phyloP scores from a whole-genome alignment of 92 coral and sea anemone species.

The Siderastrea radians region DNA sequence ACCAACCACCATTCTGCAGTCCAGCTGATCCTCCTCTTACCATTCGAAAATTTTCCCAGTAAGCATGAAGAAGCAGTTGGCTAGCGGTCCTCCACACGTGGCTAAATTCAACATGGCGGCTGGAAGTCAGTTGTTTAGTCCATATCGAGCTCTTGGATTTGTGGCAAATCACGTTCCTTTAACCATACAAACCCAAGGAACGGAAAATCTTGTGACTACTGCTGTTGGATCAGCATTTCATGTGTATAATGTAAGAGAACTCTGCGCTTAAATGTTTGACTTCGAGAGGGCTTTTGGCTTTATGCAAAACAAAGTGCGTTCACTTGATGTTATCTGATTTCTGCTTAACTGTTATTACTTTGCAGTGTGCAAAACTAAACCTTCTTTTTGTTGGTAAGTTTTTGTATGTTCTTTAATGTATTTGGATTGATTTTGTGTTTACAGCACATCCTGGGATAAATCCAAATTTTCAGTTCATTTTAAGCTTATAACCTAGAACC shows the following conservation, averaged over 20 bases:
- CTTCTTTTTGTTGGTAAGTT: constrained; percentile 97
- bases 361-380: constrained; percentile 93
- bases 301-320: not conserved
- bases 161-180: constrained; percentile 93
- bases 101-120: constrained; percentile 85
- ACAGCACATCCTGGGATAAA: not conserved
- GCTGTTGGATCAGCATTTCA: constrained; percentile 96
- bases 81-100: constrained; percentile 50
- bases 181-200: constrained; percentile 89
- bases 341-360: constrained; percentile 2
- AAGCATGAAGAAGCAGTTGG: not conserved
- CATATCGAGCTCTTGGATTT: constrained; percentile 96
- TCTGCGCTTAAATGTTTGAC: not conserved
- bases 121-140: constrained; percentile 95
- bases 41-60: not conserved
- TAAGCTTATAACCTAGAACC: not conserved
- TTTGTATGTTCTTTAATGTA: not conserved
- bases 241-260: constrained; percentile 86
- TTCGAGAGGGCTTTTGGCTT: not conserved
- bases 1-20: no score
- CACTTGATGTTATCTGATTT: not conserved
- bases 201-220: constrained; percentile 88
- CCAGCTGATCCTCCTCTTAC: no score
- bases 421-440: not conserved
- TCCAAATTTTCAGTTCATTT: not conserved